phyloP scores from a whole-genome alignment of 2,797 vertebrate genomes.

The Furcifer pardalis region DNA sequence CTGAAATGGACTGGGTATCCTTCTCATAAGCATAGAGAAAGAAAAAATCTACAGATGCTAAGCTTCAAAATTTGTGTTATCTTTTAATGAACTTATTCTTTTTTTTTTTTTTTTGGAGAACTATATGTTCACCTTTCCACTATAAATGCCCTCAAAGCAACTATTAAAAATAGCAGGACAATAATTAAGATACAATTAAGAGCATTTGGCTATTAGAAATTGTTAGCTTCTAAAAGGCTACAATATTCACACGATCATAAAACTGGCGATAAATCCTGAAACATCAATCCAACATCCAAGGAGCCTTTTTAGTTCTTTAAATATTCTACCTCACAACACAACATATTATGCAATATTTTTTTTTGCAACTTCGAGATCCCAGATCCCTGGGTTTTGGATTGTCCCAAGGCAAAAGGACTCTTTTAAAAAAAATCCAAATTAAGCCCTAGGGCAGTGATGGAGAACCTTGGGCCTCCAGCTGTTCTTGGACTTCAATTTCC shows the following conservation, averaged over 20 bases:
- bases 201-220: not conserved
- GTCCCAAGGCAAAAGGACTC: not conserved
- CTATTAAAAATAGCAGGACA: conserved; percentile 2
- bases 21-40: not conserved
- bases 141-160: not conserved
- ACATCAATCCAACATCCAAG: not conserved
- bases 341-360: not conserved
- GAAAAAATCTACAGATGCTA: not conserved
- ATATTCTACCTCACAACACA: not conserved
- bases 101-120: not conserved
- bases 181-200: conserved; percentile 16
- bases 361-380: not conserved
- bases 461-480: too few relatives aligned
- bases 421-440: too few relatives aligned
- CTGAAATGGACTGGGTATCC: not conserved
- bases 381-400: not conserved
- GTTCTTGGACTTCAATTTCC: too few relatives aligned
- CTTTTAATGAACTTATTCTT: not conserved
- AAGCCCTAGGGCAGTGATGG: too few relatives aligned
- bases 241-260: not conserved
- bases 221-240: not conserved
- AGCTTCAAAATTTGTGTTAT: not conserved
- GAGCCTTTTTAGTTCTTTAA: not conserved
- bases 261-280: not conserved
- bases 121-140: not conserved